A percentile compares a stretch with the other conserved stretches of the same genome.
Conservation (phyloP, 2,888 invertebrate genomes). For the Megastigmus dorsalis region DNA sequence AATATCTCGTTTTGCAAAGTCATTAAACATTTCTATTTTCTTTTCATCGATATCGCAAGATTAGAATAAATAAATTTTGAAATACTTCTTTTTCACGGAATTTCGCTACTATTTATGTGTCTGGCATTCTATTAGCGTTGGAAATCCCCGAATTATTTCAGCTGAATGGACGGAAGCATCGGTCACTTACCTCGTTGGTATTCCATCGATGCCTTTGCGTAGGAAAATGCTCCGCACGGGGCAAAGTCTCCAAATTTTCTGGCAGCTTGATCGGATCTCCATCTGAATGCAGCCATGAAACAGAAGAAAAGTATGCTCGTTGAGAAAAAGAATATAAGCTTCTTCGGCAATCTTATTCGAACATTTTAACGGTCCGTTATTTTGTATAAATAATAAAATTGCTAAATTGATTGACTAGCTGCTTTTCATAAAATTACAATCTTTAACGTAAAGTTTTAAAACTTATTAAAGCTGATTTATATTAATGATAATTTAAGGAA, state of each 20-base stretch:
- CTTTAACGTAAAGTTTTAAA: too few relatives aligned
- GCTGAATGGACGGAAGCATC: conserved; percentile 19
- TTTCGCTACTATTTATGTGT: background rate
- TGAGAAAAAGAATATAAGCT: conserved; percentile 3
- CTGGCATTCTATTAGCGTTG: background rate
- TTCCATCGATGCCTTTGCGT: conserved; percentile 98
- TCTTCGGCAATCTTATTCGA: too few relatives aligned
- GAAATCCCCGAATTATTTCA: conserved; percentile 12
- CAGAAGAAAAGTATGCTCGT: conserved; percentile 51
- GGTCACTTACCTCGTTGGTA: conserved; percentile 93
- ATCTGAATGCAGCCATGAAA: conserved; percentile 76
- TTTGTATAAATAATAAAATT: too few relatives aligned
- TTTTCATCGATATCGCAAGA: background rate
- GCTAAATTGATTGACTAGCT: too few relatives aligned
- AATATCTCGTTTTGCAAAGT: too few relatives aligned
- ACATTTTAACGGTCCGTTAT: too few relatives aligned
- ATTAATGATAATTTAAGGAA: too few relatives aligned
- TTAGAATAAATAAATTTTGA: too few relatives aligned
- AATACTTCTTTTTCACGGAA: too few relatives aligned
- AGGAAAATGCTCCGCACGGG: conserved; percentile 95
- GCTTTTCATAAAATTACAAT: too few relatives aligned
- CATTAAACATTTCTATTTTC: background rate
- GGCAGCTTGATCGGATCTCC: conserved; percentile 95
- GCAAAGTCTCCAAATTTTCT: conserved; percentile 95
- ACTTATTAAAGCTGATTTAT: too few relatives aligned